Evolutionary conservation across 1,140 invertebrate species (phyloP), one percentile per base, ranked within the genome.

Genomic region (Drosophila nigrodunni): DNA sequence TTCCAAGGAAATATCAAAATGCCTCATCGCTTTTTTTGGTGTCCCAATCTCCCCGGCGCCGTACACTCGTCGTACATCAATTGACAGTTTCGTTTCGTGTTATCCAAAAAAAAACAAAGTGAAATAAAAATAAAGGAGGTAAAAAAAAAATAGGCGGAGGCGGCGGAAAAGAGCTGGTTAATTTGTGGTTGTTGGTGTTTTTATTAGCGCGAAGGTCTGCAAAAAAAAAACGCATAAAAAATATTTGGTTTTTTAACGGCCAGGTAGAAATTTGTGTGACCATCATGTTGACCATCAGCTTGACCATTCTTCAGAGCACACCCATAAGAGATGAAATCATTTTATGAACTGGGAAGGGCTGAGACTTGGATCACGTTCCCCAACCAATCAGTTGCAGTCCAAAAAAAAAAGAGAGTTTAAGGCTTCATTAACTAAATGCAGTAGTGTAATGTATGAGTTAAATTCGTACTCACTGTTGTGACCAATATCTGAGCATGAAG

Each of bases 61-160:
- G 79, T 62, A 88, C 71, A 65, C 37, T 44, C 52, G 35, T 55
- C 57, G 57, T 34, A 76, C 82, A 68, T 74, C 83, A 87, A 87
- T 87, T 87, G 83, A 87, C 83, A 87, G 85, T 87, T 87, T 87
- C 79, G 73, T 87, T 87, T 87, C 69, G 83, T 87, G 77, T 87
- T 77, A 68, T 68, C 61, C 69, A 11, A 88, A 88, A 74, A 74
- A 55, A 67, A 11, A 25, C 10, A 34, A 54, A 55, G 67, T 2
- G 67, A 58, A 50, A 54, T 46, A 35, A 61, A 15, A 1, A 64
- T 39, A 50, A 18, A 54, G 21, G 41, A 44, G 41, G 11, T n/a
- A 13, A 39, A 21, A 58, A 74, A 70, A 57, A 67, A 41, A 41
- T 41, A 57, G n/a, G 35, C 11, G 35, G 9, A 25, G 15, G 35